phyloP scores from a whole-genome alignment of 2,888 invertebrate species.

The Spilarctia lutea region DNA sequence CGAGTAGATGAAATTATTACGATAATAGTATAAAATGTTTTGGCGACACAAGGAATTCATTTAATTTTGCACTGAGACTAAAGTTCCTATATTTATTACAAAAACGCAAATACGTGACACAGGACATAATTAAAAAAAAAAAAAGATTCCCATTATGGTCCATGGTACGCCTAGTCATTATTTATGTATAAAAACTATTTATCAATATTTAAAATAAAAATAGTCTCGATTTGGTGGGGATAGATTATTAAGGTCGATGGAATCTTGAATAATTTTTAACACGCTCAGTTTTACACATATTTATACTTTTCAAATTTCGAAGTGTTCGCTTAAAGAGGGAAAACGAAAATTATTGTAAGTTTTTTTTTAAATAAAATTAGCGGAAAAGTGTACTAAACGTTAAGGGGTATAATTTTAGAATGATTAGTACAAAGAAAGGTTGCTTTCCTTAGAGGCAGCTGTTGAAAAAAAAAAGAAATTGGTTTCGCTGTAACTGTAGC shows the following conservation, averaged over 20 bases:
- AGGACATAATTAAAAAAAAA: conserved; percentile 57
- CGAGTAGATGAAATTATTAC: conserved; percentile 56
- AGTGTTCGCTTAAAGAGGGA: conserved; percentile 40
- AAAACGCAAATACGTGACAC: conserved; percentile 63
- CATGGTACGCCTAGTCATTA: conserved; percentile 85
- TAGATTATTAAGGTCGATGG: conserved; percentile 58
- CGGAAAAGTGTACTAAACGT: conserved; percentile 56
- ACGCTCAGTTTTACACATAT: conserved; percentile 57
- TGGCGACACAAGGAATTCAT: conserved; percentile 46
- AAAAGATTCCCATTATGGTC: conserved; percentile 73
- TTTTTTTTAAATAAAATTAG: conserved; percentile 49
- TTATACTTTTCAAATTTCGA: conserved; percentile 42
- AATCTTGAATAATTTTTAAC: conserved; percentile 60
- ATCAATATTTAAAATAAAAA: conserved; percentile 70
- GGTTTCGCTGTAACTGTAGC: conserved; percentile 73
- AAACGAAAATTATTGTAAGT: conserved; percentile 43
- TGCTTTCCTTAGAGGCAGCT: conserved; percentile 55
- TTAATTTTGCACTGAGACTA: conserved; percentile 79
- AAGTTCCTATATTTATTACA: conserved; percentile 84
- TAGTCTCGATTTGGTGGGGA: conserved; percentile 67
- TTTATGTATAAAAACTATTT: conserved; percentile 78
- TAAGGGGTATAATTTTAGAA: conserved; percentile 56
- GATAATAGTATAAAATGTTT: conserved; percentile 39
- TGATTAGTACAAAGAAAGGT: conserved; percentile 72
- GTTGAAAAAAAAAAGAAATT: conserved; percentile 59